These are phyloP conservation scores for Archips xylosteana DNA, from an alignment of 2,888 invertebrate genomes.

Conservation along the genomic window DNA sequence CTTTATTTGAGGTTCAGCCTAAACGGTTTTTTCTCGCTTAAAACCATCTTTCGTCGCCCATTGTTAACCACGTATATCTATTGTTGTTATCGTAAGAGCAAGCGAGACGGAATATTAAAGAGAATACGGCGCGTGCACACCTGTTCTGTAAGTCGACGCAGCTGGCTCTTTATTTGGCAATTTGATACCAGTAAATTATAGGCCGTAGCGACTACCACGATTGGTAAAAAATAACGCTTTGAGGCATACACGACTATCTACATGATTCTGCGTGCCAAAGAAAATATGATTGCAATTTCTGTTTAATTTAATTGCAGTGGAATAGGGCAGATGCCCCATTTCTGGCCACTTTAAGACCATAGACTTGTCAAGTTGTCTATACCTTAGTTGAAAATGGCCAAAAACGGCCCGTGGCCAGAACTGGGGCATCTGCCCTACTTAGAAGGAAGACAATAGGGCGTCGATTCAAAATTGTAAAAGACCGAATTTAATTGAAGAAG, in stretches of 20 bases:
- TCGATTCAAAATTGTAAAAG: not conserved
- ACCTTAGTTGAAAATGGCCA: no score
- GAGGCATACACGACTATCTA: conserved; percentile 3
- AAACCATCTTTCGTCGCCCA: conserved; percentile 26
- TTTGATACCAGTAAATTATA: conserved; percentile 55
- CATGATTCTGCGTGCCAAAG: conserved; percentile 5
- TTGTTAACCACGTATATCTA: conserved; percentile 44
- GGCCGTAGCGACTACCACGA: conserved; percentile 30
- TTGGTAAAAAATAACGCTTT: conserved; percentile 33
- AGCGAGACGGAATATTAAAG: conserved; percentile 49
- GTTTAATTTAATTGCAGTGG: not conserved
- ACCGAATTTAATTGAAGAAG: no score
- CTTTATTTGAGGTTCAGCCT: conserved; percentile 27
- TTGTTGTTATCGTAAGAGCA: conserved; percentile 48
- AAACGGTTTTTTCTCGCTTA: conserved; percentile 29
- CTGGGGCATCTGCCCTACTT: no score
- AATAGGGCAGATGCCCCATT: no score
- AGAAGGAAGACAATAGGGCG: not conserved
- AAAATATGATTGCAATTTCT: conserved; percentile 8
- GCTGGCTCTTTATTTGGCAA: conserved; percentile 65
- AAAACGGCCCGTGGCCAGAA: no score
- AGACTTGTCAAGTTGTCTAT: no score
- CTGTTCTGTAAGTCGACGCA: conserved; percentile 64
- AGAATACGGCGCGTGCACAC: conserved; percentile 67
- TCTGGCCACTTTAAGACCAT: no score